Conservation (phyloP, 1,140 invertebrate species). For the Papilio dardanus region DNA sequence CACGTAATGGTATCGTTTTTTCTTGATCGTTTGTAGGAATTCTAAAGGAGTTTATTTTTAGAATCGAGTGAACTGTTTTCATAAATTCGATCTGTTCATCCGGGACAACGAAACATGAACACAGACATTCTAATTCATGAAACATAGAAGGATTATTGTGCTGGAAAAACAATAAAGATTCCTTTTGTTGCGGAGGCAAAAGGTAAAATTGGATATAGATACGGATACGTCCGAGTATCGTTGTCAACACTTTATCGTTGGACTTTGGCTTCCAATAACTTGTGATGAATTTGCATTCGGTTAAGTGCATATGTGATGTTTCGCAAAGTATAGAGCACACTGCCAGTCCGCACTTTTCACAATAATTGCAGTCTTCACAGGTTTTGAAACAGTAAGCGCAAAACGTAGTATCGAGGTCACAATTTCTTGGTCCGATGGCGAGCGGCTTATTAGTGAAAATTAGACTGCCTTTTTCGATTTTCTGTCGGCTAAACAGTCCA, state of each 20-base stretch:
- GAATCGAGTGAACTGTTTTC: conserved; percentile 81
- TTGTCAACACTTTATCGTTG: conserved; percentile 56
- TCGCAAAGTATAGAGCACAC: conserved; percentile 83
- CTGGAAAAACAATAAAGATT: conserved; percentile 82
- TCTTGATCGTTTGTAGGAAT: conserved; percentile 68
- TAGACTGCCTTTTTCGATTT: conserved; percentile 84
- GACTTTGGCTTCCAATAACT: conserved; percentile 75
- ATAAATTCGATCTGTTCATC: conserved; percentile 84
- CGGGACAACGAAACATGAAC: conserved; percentile 76
- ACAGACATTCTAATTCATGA: conserved; percentile 81
- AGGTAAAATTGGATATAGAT: conserved; percentile 83
- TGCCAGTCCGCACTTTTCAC: conserved; percentile 82
- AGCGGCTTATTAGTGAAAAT: conserved; percentile 86
- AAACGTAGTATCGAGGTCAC: conserved; percentile 69
- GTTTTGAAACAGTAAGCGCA: conserved; percentile 82
- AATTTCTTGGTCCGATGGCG: conserved; percentile 83
- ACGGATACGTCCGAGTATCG: conserved; percentile 75
- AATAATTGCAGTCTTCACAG: conserved; percentile 72
- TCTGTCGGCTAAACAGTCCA: conserved; percentile 85
- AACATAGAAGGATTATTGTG: conserved; percentile 80
- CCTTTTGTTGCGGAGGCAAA: conserved; percentile 78
- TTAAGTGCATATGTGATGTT: conserved; percentile 73
- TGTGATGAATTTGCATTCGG: conserved; percentile 83
- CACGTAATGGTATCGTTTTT: conserved; percentile 82
- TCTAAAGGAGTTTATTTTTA: conserved; percentile 90